Conservation (phyloP, 2,113 vertebrate genomes). For the Chloropsis cyanopogon region DNA sequence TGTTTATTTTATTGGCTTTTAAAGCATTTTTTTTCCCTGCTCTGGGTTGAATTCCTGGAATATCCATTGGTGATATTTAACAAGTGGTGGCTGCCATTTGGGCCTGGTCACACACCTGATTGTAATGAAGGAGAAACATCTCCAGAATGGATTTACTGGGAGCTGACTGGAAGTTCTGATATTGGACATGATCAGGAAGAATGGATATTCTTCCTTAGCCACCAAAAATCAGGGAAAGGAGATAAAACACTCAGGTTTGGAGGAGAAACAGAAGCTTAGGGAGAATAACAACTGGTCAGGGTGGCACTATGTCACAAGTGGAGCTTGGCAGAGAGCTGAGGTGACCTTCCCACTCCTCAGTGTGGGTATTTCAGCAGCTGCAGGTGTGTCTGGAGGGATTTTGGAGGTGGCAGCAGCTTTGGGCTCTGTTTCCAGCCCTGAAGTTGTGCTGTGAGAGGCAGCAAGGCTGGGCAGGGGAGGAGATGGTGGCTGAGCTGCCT, state of each 20-base stretch:
- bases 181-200: no score
- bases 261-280: background rate
- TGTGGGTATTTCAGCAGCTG: background rate
- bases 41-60: background rate
- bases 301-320: background rate
- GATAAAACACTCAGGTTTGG: accelerated
- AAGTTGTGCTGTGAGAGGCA: background rate
- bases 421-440: accelerated
- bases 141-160: background rate
- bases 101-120: background rate
- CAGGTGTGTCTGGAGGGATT: background rate
- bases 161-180: background rate
- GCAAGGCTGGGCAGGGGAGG: background rate
- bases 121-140: background rate
- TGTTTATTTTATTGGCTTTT: slow-evolving; percentile 1
- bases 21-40: background rate
- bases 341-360: background rate
- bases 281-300: background rate
- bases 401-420: background rate
- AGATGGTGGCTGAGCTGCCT: background rate
- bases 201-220: background rate
- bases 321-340: background rate
- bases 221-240: background rate
- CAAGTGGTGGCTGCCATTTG: background rate
- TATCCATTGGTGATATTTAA: background rate